Conservation (phyloP, 2,797 vertebrate species). For the Trachurus trachurus region DNA sequence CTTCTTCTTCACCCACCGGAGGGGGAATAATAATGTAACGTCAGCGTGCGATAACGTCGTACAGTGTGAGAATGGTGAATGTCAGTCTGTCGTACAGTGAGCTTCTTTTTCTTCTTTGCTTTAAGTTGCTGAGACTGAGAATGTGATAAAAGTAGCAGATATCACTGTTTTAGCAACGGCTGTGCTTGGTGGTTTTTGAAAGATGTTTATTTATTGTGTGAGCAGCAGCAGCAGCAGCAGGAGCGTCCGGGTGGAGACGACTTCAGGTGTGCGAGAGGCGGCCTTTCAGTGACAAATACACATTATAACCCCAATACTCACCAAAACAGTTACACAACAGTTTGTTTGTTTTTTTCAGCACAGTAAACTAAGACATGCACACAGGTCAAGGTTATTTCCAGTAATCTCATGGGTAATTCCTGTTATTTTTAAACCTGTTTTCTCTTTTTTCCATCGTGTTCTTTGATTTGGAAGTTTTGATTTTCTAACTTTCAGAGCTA, state of each 20-base stretch:
- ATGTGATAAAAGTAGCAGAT: constrained; percentile 82
- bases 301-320: constrained; percentile 39
- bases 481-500: background rate
- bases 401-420: constrained; percentile 22
- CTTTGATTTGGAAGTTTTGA: background rate
- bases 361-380: background rate
- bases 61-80: constrained; percentile 35
- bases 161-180: constrained; percentile 76
- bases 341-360: constrained; percentile 5
- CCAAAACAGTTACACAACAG: constrained; percentile 28
- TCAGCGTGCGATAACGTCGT: constrained; percentile 52
- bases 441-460: constrained; percentile 23
- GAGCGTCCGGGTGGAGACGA: constrained; percentile 34
- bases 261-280: constrained; percentile 57
- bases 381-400: constrained; percentile 12
- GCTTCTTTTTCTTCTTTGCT: constrained; percentile 50
- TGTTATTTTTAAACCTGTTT: constrained; percentile 34
- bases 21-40: constrained; percentile 38
- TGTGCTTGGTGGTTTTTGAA: constrained; percentile 45
- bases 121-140: constrained; percentile 73
- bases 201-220: constrained; percentile 76
- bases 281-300: constrained; percentile 63
- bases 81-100: constrained; percentile 53
- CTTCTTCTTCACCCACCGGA: constrained; percentile 48
- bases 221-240: constrained; percentile 33